Evolutionary conservation across 2,888 invertebrate genomes (phyloP).

Genomic region (Ypsolopha sequella): DNA sequence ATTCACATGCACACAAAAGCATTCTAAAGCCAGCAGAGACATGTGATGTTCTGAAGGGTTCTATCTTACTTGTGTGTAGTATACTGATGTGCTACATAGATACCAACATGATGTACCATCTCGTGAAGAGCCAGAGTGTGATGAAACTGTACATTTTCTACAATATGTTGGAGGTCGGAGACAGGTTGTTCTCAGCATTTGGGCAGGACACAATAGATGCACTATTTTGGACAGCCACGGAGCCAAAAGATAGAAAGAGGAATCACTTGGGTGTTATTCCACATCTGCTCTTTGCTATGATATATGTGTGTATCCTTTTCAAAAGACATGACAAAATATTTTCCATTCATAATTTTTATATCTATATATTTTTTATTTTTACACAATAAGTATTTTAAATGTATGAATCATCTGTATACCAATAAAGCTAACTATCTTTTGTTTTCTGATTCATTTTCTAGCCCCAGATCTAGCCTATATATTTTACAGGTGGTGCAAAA

Average conservation of each 20-base stretch:
- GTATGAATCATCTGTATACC: too few relatives aligned
- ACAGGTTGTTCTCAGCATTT: slow-evolving; percentile 94
- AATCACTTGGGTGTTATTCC: slow-evolving; percentile 90
- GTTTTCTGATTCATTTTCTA: too few relatives aligned
- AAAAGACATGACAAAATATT: slow-evolving; percentile 4
- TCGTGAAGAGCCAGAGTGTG: slow-evolving; percentile 97
- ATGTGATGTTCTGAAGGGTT: slow-evolving; percentile 96
- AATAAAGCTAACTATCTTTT: too few relatives aligned
- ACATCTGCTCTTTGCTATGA: slow-evolving; percentile 91
- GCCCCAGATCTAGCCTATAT: too few relatives aligned
- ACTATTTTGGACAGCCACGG: slow-evolving; percentile 98
- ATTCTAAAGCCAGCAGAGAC: slow-evolving; percentile 90
- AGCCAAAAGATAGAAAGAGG: slow-evolving; percentile 85
- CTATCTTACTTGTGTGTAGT: slow-evolving; percentile 86
- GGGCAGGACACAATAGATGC: slow-evolving; percentile 99
- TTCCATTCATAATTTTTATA: slow-evolving; percentile 6
- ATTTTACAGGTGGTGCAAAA: too few relatives aligned
- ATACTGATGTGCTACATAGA: slow-evolving; percentile 92
- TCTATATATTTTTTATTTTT: too few relatives aligned
- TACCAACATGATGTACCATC: slow-evolving; percentile 97
- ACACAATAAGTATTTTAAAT: too few relatives aligned
- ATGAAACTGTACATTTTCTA: slow-evolving; percentile 99
- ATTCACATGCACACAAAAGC: slow-evolving; percentile 52
- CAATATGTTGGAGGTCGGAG: slow-evolving; percentile 99
- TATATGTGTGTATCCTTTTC: slow-evolving; percentile 95